Conservation (phyloP, 2,797 vertebrate genomes). For the Uromys caudimaculatus region DNA sequence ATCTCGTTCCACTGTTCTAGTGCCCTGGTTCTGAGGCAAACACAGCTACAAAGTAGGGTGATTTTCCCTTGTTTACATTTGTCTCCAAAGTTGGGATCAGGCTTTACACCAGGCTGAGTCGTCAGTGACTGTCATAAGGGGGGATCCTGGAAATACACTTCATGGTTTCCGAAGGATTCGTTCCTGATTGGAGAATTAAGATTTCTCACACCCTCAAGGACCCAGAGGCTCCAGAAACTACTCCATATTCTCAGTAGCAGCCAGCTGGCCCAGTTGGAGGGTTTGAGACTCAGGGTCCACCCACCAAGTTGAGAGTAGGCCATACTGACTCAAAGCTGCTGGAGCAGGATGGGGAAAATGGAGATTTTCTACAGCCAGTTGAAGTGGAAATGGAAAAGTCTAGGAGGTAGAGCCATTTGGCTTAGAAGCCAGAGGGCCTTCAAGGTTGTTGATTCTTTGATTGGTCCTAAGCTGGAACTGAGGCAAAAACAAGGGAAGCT, state of each 20-base stretch:
- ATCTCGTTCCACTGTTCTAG: fast-evolving
- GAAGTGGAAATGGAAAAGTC: background rate
- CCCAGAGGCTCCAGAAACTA: fast-evolving
- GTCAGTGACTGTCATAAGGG: background rate
- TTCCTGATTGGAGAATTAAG: background rate
- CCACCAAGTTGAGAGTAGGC: background rate
- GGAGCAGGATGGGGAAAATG: background rate
- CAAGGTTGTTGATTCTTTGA: background rate
- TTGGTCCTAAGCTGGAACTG: background rate
- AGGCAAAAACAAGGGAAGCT: background rate
- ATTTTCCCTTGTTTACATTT: background rate
- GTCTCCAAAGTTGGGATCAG: background rate
- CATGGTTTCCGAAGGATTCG: background rate
- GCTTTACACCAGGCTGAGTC: background rate
- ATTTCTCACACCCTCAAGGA: background rate
- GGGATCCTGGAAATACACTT: background rate
- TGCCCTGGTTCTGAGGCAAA: background rate
- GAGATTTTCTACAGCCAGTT: background rate
- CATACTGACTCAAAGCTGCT: background rate
- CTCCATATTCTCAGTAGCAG: background rate
- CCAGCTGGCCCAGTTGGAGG: background rate
- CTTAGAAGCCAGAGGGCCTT: background rate
- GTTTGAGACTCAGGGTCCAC: background rate
- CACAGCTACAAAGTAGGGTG: background rate
- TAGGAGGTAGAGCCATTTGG: background rate